Evolutionary conservation across 2,113 vertebrate genomes (phyloP), one percentile per base, ranked within the genome.

Genomic region (Puntigrus tetrazona): DNA sequence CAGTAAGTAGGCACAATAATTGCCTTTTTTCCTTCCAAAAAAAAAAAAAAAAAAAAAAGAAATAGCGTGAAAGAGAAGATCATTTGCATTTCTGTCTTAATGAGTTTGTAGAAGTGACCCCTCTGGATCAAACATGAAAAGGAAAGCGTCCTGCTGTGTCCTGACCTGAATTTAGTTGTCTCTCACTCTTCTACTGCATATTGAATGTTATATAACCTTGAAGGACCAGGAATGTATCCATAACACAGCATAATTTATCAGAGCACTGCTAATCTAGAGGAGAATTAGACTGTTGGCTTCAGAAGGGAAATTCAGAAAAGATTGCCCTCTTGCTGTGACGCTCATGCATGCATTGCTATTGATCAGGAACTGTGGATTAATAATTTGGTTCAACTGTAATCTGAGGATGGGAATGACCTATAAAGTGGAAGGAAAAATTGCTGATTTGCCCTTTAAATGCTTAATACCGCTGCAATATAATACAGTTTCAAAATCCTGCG

Each of bases 61-160:
- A 72, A 74, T 41, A 83, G 73, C 85, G 84, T 86, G 86, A 88
- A 85, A 89, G 85, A 65, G 80, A 74, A 85, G 80, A 85, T 87
- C 88, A 94, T 95, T 94, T 91, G 91, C 94, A 97, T 95, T 96
- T 96, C 92, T 93, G 93, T 91, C 93, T 94, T 96, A 96, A 96
- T 96, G 95, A 96, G 95, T 95, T 93, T 89, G 94, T 91, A 92
- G 93, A 92, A 94, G 90, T 96, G 95, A 96, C 96, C 96, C 94
- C 88, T 92, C 91, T 95, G 95, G 95, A 96, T 95, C 94, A 93
- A 92, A 95, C 95, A 96, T 97, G 94, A 97, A 97, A 97, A 91
- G 94, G 90, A 91, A 93, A 87, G 91, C 89, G 91, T 91, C 95
- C 95, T 95, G 92, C 93, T 95, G 95, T 88, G 94, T 91, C 90